Base-by-base conservation (phyloP, 2,113 vertebrate species). In the Plectropomus leopardus region DNA sequence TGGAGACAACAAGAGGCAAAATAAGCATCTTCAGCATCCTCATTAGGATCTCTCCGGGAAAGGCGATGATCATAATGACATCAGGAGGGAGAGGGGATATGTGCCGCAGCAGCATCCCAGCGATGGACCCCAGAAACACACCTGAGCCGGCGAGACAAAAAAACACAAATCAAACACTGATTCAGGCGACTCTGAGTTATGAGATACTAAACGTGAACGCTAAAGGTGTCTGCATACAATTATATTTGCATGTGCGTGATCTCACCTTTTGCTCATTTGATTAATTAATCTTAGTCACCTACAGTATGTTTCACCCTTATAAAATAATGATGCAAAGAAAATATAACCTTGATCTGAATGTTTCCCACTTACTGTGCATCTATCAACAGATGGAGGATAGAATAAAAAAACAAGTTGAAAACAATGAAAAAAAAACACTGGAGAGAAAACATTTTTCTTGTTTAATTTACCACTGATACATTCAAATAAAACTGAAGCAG, bases 21-120 rank as follows among this genome's bases (percentile, higher is more conserved):
- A 99, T 99, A 77, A 99, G 93, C 98, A 99, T 99, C 94, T 99
- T 99, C 74, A 99, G 93, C 98, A 99, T 98, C 93, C 98, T 96
- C 98, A 99, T 99, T 68, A 99, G 96, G 81, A 99, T 97, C 81
- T 99, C 98, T 80, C 98, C 98, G 0, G 98, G 98, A 88, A 99
- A 99, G 72, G 94, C 94, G 88, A 99, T 99, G 85, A 99, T 85
- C 98, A 99, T 96, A 63, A 99, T 65, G 60, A 99, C 94, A 57
- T 99, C 97, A 1, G 97, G 94, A 48, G 96, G 96, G 77, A 99
- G 95, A 32, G 98, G 98, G 17, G 97, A 95, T 48, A 96, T 95
- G 83, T 97, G 92, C 36, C 98, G 96, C 82, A 99, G 95, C 66
- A 99, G 94, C 84, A 96, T 95, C 30, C 98, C 98, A 79, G 95